Base-by-base conservation (phyloP, 2,888 invertebrate species). In the Caenorhabditis afra region DNA sequence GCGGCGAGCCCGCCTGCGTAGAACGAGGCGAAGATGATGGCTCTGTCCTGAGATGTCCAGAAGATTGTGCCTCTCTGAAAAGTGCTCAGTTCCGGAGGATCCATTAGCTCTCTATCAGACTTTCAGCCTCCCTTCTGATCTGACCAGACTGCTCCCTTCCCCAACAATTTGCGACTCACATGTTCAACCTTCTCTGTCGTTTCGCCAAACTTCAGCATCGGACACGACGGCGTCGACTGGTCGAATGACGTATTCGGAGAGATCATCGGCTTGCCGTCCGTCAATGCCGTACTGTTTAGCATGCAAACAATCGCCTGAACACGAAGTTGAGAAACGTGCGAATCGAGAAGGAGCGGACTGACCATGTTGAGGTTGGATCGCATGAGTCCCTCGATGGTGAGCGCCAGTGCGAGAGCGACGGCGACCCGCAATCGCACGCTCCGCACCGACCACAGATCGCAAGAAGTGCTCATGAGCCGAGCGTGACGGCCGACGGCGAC, bases 351-450 rank as follows among this genome's bases (percentile, higher is more conserved):
- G 16, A 61, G 61, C 0, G 20, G 23, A 75, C 83, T 49, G 12
- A 85, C 89, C 88, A 89, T 89, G 70, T 89, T 89, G 50, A 89
- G 81, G 79, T 89, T 89, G 49, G 85, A 85, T 23, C 89, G 80
- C 89, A 89, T 89, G 16, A 89, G 71, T 39, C 89, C 89, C 78
- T 89, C 89, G 59, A 89, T 87, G n/a, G 88, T 84, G 8, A 89
- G 82, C 8, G 89, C 89, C n/a, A 88, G 81, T n/a, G 87, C 87
- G 57, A 90, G 81, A 16, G 84, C 76, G 52, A 86, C 45, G 14
- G 85, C 87, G n/a, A 89, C 82, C 3, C 86, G 82, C 64, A 89
- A 80, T 39, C 89, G 88, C 64, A 84, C 74, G 59, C 82, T 83
- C 49, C 77, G 52, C 68, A 81, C 65, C 65, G 85, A 82, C 89